Base-by-base conservation (phyloP, 2,888 invertebrate species). In the Scaptodrosophila latifasciaeformis region DNA sequence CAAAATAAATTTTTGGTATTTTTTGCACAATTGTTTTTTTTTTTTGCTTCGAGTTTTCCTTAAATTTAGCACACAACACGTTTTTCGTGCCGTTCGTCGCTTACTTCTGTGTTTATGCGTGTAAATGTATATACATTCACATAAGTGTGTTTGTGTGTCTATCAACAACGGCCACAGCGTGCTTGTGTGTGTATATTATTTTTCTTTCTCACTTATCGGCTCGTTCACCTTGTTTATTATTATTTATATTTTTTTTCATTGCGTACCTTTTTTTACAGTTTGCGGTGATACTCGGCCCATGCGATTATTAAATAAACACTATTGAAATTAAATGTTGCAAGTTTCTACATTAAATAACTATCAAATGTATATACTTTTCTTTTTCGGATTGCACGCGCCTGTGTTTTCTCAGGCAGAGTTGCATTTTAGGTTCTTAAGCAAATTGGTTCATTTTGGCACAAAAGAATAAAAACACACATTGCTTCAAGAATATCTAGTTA, bases 11-110 rank as follows among this genome's bases (percentile, higher is more conserved):
- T 15, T 17, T 37, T 18, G 17, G 12, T 60, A 49, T 54, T 62
- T 65, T 52, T 55, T 64, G 47, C 57, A 37, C 24, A 34, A n/a
- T 15, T 49, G 24, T 31, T 12, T 59, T 70, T 67, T 71, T 66
- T 68, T 58, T 60, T 70, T 59, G 62, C 56, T 62, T 60, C 60
- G 67, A 58, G 64, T 74, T 74, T 77, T 72, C 64, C 56, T 63
- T 65, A 75, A 70, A 74, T 74, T 74, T 65, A 67, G 74, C 70
- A 74, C 80, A 79, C 81, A 80, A 81, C 79, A 80, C 79, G 82
- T 80, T 80, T 79, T 79, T 74, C 62, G 53, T 60, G 65, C 68
- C 63, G 67, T 67, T 66, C 64, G 67, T 54, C 62, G 48, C 59
- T 49, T 57, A 63, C 67, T 64, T 48, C 54, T 50, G 43, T 39